Evolutionary conservation across 1,140 invertebrate genomes (phyloP).

Genomic region (Araneus ventricosus): DNA sequence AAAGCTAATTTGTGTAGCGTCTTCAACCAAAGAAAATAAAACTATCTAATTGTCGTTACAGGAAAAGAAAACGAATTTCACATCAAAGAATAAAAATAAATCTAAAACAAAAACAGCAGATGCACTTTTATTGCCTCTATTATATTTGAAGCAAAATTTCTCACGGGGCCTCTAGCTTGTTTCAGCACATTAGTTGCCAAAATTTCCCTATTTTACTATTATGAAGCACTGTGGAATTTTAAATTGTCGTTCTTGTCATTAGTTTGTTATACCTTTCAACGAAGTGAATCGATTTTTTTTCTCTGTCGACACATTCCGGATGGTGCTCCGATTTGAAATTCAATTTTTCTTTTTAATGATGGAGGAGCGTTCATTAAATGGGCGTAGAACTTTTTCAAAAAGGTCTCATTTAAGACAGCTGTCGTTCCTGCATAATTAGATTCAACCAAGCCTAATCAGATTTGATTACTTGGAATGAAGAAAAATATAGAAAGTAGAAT

Average conservation of each 20-base stretch:
- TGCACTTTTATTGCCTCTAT: not conserved
- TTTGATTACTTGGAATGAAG: not conserved
- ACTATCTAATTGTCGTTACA: not conserved
- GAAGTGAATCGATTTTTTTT: not conserved
- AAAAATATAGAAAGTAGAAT: not conserved
- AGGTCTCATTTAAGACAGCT: not conserved
- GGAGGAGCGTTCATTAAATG: too few species aligned
- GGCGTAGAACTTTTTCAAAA: too few species aligned
- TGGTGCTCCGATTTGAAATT: not conserved
- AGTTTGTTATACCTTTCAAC: not conserved
- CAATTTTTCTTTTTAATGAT: not conserved
- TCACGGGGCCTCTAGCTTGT: not conserved
- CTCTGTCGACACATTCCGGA: not conserved
- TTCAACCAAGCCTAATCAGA: not conserved
- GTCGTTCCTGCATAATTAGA: not conserved
- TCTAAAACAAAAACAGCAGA: not conserved
- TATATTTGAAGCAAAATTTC: not conserved
- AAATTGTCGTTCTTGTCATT: not conserved
- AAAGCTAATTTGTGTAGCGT: not conserved
- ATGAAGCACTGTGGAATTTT: slow-evolving; percentile 9
- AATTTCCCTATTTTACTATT: slow-evolving; percentile 12
- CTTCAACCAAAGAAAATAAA: slow-evolving; percentile 3
- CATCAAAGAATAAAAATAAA: not conserved
- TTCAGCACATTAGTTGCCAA: slow-evolving; percentile 4
- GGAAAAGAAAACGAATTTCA: not conserved